Conservation (phyloP, 2,888 invertebrate species). For the Polyommatus iphigenia region DNA sequence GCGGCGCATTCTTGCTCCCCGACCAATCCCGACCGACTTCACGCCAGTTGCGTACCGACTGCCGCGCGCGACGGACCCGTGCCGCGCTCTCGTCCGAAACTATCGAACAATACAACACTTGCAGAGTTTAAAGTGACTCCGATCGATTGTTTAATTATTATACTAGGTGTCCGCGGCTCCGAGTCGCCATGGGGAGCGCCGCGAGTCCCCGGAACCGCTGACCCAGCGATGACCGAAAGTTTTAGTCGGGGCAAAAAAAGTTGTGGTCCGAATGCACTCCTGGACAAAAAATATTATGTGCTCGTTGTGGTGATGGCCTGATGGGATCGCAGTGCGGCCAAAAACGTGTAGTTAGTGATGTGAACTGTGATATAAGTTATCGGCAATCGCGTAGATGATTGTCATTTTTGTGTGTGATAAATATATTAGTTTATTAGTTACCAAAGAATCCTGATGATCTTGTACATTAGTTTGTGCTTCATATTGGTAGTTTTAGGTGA, state of each 20-base stretch:
- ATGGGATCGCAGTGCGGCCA: conserved; percentile 76
- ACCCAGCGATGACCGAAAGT: conserved; percentile 71
- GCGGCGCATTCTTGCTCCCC: conserved; percentile 72
- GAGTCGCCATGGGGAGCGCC: conserved; percentile 65
- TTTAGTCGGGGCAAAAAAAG: conserved; percentile 68
- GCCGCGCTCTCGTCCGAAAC: conserved; percentile 57
- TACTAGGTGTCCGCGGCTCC: conserved; percentile 45
- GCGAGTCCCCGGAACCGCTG: conserved; percentile 48
- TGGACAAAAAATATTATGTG: conserved; percentile 70
- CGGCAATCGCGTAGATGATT: conserved; percentile 77
- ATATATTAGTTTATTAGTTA: conserved; percentile 75
- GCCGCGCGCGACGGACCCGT: conserved; percentile 59
- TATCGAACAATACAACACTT: conserved; percentile 71
- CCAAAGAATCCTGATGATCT: conserved; percentile 81
- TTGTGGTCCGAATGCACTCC: conserved; percentile 71
- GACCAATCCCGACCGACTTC: conserved; percentile 74
- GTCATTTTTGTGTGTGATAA: conserved; percentile 72
- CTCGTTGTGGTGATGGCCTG: conserved; percentile 73
- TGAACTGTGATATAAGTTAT: conserved; percentile 77
- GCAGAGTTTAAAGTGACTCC: conserved; percentile 66
- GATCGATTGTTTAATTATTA: conserved; percentile 51
- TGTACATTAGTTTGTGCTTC: conserved; percentile 80
- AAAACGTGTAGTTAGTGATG: conserved; percentile 76
- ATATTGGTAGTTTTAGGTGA: conserved; percentile 80
- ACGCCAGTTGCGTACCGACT: conserved; percentile 72